phyloP scores from a whole-genome alignment of 1,140 invertebrate species.

The Ceratosolen solmsi region DNA sequence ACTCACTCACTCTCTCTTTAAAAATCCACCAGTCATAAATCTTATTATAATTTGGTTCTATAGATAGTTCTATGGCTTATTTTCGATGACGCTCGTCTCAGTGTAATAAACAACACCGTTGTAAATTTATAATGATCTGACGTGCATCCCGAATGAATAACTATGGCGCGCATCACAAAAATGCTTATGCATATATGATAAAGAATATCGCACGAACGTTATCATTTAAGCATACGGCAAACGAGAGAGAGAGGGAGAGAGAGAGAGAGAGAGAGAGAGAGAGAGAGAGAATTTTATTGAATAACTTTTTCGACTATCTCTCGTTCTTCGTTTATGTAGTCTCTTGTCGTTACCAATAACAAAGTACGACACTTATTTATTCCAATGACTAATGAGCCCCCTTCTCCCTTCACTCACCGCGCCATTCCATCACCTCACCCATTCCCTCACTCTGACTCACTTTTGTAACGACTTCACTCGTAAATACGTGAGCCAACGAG shows the following conservation, averaged over 20 bases:
- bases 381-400: conserved; percentile 40
- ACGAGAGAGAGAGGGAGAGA: not conserved
- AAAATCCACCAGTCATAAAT: too few species aligned
- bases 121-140: too few species aligned
- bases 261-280: not conserved
- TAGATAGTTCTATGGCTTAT: too few species aligned
- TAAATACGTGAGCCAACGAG: not conserved
- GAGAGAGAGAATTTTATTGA: not conserved
- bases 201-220: too few species aligned
- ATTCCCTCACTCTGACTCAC: not conserved
- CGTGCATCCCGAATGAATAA: too few species aligned
- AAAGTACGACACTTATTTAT: not conserved
- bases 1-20: too few species aligned
- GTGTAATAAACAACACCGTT: too few species aligned
- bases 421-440: too few species aligned
- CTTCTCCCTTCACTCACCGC: not conserved
- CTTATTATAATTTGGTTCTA: too few species aligned
- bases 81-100: too few species aligned
- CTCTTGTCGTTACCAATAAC: not conserved
- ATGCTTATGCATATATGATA: too few species aligned
- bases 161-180: too few species aligned
- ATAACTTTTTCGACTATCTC: not conserved
- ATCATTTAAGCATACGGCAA: not conserved
- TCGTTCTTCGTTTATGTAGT: not conserved
- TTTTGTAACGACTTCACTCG: conserved; percentile 25